Evolutionary conservation across 2,888 invertebrate genomes (phyloP), one percentile per base, ranked within the genome.

Genomic region (Griposia aprilina): DNA sequence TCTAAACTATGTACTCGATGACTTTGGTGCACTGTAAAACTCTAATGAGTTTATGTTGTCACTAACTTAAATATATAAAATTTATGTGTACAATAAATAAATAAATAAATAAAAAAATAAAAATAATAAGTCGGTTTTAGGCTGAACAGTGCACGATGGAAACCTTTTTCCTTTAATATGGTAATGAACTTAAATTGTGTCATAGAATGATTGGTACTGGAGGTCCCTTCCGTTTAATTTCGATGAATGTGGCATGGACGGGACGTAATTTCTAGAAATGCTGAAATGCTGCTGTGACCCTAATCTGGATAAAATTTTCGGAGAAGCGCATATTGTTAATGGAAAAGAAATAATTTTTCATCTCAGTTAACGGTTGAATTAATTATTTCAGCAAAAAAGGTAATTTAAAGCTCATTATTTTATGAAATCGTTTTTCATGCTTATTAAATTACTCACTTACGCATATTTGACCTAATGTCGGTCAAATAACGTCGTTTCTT

Each of bases 291-390:
- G 7, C 5, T 6, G 15, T 52, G 65, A 74, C 78, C 82, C 30
- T 65, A 65, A 79, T 81, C 65, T 81, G 13, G 45, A 74, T 13
- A 50, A 74, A 63, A 65, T 26, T 0, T 23, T 26, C 30, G 20
- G 41, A 52, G 7, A 11, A 52, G n/a, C 15, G 7, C 20, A 20
- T 50, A 57, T 41, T 10, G 5, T 59, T 63, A 57, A 76, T 69
- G 82, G 36, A 80, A 81, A 68, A 30, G 55, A 41, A 82, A 76
- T 82, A n/a, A 76, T 69, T 80, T 50, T 50, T 75, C 67, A 75
- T 59, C 60, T 55, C 66, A 57, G 66, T 50, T 78, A 78, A 83
- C 81, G 70, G 79, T 77, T 41, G 13, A 30, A 48, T 74, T 74
- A 57, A 45, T 60, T 57, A 52, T 65, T 15, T 62, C 23, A n/a